phyloP scores from a whole-genome alignment of 2,888 invertebrate genomes.

The Willowsia nigromaculata region DNA sequence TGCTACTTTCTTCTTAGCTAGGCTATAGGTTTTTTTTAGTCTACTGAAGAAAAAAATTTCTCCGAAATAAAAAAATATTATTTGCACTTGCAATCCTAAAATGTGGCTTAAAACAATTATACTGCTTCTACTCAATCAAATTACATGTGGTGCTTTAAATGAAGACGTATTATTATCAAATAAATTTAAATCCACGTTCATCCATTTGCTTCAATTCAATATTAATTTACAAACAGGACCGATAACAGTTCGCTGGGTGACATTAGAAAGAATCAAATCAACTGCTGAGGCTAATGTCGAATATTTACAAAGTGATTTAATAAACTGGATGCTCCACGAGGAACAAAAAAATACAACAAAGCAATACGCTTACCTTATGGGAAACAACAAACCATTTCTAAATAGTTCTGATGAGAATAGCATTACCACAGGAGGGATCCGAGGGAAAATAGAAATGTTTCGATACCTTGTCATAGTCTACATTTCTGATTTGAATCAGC shows the following conservation, averaged over 20 bases:
- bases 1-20: too few species aligned
- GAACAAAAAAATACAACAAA: neutral
- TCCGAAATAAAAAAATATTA: too few species aligned
- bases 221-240: neutral
- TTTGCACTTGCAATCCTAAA: too few species aligned
- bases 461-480: constrained; percentile 28
- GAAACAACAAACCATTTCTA: constrained; percentile 56
- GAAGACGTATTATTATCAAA: too few species aligned
- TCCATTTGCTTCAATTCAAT: neutral
- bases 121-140: too few species aligned
- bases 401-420: constrained; percentile 19
- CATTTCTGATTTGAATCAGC: neutral
- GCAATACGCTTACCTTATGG: constrained; percentile 30
- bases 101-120: too few species aligned
- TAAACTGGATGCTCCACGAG: neutral
- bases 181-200: neutral
- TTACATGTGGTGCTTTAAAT: too few species aligned
- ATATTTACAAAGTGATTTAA: neutral
- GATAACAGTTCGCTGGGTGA: neutral
- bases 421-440: constrained; percentile 40
- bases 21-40: too few species aligned
- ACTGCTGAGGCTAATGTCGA: neutral
- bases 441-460: constrained; percentile 52
- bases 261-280: too few species aligned
- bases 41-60: too few species aligned